These are phyloP conservation scores for Archilochus colubris DNA, from an alignment of 2,113 vertebrate species.

Conservation along the genomic window DNA sequence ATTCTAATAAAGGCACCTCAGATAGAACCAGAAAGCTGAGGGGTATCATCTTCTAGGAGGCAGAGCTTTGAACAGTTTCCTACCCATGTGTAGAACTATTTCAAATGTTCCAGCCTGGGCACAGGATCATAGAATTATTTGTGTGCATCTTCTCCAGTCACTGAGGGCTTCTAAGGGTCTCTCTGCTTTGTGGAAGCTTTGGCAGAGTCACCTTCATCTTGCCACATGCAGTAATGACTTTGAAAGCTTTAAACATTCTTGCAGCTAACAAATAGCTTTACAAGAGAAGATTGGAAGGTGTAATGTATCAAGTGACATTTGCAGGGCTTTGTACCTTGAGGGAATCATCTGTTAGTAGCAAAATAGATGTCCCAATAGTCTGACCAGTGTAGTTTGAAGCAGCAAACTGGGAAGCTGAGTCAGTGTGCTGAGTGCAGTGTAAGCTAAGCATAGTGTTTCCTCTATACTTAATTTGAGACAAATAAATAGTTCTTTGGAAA, in stretches of 20 bases:
- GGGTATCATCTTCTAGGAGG: not conserved
- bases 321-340: not conserved
- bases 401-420: not conserved
- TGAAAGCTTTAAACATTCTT: not conserved
- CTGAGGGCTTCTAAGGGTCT: not conserved
- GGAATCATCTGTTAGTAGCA: not conserved
- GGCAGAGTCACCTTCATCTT: not conserved
- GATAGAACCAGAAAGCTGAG: not conserved
- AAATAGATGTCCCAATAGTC: not conserved
- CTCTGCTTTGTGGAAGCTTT: not conserved
- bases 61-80: not conserved
- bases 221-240: not conserved
- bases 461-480: not conserved
- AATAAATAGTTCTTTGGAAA: not conserved
- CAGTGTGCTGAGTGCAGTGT: not conserved
- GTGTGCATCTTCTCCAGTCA: not conserved
- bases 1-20: not conserved
- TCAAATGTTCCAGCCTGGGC: not conserved
- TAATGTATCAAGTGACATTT: not conserved
- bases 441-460: not conserved
- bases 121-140: not conserved
- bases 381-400: not conserved
- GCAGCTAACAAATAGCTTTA: not conserved
- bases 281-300: not conserved
- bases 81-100: not conserved